Conservation (phyloP, 2,888 invertebrate species). For the Xylophagus ater region DNA sequence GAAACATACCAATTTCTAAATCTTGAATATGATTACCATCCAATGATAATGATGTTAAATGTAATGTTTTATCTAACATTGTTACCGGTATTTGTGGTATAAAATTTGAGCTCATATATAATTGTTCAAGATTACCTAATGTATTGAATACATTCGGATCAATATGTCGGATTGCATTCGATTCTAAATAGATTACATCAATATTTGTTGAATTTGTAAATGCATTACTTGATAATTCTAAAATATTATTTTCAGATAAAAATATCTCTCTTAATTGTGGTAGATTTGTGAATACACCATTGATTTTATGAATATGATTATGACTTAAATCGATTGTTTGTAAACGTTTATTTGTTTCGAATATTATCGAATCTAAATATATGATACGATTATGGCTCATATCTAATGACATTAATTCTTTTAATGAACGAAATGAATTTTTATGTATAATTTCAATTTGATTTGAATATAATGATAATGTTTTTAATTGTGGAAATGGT, state of each 20-base stretch:
- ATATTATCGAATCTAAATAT: conserved; percentile 59
- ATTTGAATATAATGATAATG: conserved; percentile 74
- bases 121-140: conserved; percentile 65
- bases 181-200: conserved; percentile 73
- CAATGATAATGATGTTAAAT: conserved; percentile 68
- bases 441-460: conserved; percentile 65
- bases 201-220: conserved; percentile 66
- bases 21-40: conserved; percentile 77
- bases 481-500: conserved; percentile 66
- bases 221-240: conserved; percentile 69
- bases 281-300: conserved; percentile 70
- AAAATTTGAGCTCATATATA: conserved; percentile 79
- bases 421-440: conserved; percentile 63
- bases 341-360: conserved; percentile 63
- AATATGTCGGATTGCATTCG: conserved; percentile 69
- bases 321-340: conserved; percentile 76
- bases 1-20: conserved; percentile 69
- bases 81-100: conserved; percentile 66
- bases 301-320: conserved; percentile 78
- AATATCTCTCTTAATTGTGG: conserved; percentile 72
- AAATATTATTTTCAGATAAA: conserved; percentile 78
- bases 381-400: conserved; percentile 81
- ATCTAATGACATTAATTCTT: conserved; percentile 68
- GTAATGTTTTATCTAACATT: conserved; percentile 62
- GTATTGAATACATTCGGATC: conserved; percentile 67